A percentile compares a stretch with the other conserved stretches of the same genome.
Evolutionary conservation across 2,888 invertebrate genomes (phyloP).

Genomic region (Synergus gifuensis): DNA sequence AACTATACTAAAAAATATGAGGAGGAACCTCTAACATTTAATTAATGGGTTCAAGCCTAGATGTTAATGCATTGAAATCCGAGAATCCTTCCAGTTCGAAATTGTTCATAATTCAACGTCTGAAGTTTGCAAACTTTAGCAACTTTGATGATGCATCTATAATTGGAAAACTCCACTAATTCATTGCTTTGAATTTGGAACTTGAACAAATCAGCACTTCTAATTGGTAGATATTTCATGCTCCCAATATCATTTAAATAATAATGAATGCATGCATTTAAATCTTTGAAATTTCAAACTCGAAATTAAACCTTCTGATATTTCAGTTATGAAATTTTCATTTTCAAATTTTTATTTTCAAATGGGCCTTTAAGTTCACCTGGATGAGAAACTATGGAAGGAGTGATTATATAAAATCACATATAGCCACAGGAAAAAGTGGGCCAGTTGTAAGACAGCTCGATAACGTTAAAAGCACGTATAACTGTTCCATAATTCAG

Average conservation of each 20-base stretch:
- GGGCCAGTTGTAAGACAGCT: conserved; percentile 4
- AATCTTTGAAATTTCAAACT: not conserved
- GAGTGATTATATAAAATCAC: not conserved
- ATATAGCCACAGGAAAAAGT: not conserved
- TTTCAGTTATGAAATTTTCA: too few species aligned
- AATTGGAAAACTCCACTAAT: not conserved
- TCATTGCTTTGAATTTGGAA: not conserved
- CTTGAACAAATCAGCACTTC: not conserved
- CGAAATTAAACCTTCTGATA: not conserved
- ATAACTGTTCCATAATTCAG: not conserved
- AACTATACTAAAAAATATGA: too few species aligned
- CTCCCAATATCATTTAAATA: not conserved
- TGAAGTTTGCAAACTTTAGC: not conserved
- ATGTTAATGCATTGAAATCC: not conserved
- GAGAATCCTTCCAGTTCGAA: not conserved
- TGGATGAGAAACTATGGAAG: too few species aligned
- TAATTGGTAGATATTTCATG: not conserved
- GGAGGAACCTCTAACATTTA: not conserved
- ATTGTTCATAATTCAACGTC: not conserved
- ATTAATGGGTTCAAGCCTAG: not conserved
- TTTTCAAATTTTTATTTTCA: too few species aligned
- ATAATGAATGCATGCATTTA: not conserved
- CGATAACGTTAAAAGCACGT: not conserved
- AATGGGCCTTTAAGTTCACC: too few species aligned
- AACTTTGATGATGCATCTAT: not conserved